phyloP scores from a whole-genome alignment of 2,797 vertebrate species.

The Sebastes steindachneri region DNA sequence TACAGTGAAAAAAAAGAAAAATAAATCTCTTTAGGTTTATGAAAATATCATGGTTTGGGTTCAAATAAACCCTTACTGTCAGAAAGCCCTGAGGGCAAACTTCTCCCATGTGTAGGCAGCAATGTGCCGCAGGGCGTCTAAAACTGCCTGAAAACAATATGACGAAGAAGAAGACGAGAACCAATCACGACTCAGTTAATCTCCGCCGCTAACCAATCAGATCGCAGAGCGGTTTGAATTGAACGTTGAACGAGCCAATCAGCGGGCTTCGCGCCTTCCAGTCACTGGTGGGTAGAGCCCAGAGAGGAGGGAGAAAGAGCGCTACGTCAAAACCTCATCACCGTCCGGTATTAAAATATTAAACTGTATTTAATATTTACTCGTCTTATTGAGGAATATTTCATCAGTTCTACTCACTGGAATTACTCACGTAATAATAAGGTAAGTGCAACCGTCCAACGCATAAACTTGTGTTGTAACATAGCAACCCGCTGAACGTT shows the following conservation, averaged over 20 bases:
- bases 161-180: background rate
- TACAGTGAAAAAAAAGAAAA: no score
- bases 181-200: constrained; percentile 60
- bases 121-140: no score
- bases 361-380: constrained; percentile 36
- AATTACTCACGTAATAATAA: background rate
- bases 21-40: no score
- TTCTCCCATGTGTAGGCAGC: no score
- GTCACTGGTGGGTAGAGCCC: constrained; percentile 62
- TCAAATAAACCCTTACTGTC: no score
- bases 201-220: constrained; percentile 69
- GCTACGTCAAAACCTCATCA: constrained; percentile 62
- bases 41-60: no score
- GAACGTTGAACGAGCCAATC: constrained; percentile 74
- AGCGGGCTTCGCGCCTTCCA: constrained; percentile 80
- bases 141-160: no score
- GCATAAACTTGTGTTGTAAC: background rate
- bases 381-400: background rate
- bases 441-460: constrained; percentile 59
- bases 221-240: constrained; percentile 71
- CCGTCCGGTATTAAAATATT: constrained; percentile 52
- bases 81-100: no score
- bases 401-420: background rate
- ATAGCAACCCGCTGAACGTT: background rate
- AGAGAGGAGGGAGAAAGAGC: constrained; percentile 76